Conservation (phyloP, 2,113 vertebrate genomes). For the Sitta europaea region DNA sequence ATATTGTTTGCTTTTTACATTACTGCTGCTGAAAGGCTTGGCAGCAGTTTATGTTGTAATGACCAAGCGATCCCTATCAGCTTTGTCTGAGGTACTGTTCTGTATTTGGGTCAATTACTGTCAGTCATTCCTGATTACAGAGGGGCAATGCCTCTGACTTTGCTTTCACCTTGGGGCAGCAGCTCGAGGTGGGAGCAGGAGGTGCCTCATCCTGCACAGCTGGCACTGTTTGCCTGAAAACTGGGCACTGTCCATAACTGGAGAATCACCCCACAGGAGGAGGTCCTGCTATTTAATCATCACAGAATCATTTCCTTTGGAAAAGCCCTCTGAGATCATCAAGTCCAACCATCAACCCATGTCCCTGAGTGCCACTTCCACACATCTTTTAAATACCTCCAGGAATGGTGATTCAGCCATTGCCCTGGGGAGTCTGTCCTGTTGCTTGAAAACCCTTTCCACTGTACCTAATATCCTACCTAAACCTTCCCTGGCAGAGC, state of each 20-base stretch:
- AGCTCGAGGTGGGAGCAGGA: background rate
- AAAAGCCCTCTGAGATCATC: background rate
- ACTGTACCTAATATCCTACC: background rate
- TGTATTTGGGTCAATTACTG: background rate
- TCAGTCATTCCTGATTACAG: background rate
- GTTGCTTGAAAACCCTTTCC: background rate
- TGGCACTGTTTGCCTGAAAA: background rate
- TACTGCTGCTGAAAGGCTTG: background rate
- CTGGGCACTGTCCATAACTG: background rate
- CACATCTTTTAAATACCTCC: background rate
- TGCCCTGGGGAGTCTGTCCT: background rate
- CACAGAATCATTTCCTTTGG: background rate
- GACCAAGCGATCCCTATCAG: background rate
- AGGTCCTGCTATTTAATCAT: background rate
- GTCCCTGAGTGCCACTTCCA: background rate
- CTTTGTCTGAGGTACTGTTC: background rate
- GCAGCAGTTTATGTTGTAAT: background rate
- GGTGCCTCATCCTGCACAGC: background rate
- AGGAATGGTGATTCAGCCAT: background rate
- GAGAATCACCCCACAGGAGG: background rate
- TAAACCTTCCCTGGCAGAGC: background rate
- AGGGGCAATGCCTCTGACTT: background rate
- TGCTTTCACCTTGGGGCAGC: background rate
- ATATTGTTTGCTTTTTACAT: background rate
- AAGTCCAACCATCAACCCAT: background rate